Evolutionary conservation across 2,113 vertebrate genomes (phyloP).

Genomic region (Cyprinus carpio): DNA sequence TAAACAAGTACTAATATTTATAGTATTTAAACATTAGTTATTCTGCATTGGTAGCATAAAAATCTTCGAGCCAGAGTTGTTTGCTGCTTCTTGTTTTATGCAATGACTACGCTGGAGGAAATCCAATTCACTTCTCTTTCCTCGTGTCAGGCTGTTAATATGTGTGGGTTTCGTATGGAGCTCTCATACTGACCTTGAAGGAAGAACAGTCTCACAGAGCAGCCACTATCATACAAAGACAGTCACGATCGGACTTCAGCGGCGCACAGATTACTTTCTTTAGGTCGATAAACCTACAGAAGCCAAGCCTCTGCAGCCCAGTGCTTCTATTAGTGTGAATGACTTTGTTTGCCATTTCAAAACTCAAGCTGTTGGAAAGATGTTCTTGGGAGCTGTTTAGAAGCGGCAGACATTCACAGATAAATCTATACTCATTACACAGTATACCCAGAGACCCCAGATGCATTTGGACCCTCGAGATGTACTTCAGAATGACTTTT

Average conservation of each 20-base stretch:
- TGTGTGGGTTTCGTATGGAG: conserved; percentile 21
- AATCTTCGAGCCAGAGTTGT: neutral
- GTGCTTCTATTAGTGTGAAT: conserved; percentile 21
- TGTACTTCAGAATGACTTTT: neutral
- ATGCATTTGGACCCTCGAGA: neutral
- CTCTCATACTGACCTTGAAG: conserved; percentile 21
- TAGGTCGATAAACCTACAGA: conserved; percentile 23
- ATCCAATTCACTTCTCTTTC: neutral
- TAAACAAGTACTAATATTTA: neutral
- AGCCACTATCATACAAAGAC: neutral
- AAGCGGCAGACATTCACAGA: conserved; percentile 14
- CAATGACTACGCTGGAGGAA: neutral
- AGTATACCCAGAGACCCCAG: neutral
- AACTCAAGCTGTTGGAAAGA: neutral
- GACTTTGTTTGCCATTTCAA: conserved; percentile 23
- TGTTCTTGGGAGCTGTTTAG: conserved; percentile 10
- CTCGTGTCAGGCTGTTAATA: neutral
- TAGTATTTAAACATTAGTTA: neutral
- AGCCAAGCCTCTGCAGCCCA: conserved; percentile 17
- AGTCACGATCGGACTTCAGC: conserved; percentile 6
- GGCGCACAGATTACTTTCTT: conserved; percentile 12
- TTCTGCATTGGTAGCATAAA: neutral
- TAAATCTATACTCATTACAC: conserved; percentile 23
- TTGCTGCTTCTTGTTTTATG: neutral
- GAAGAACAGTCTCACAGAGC: conserved; percentile 19